Base-by-base conservation (phyloP, 1,140 invertebrate species). In the Cydia amplana region DNA sequence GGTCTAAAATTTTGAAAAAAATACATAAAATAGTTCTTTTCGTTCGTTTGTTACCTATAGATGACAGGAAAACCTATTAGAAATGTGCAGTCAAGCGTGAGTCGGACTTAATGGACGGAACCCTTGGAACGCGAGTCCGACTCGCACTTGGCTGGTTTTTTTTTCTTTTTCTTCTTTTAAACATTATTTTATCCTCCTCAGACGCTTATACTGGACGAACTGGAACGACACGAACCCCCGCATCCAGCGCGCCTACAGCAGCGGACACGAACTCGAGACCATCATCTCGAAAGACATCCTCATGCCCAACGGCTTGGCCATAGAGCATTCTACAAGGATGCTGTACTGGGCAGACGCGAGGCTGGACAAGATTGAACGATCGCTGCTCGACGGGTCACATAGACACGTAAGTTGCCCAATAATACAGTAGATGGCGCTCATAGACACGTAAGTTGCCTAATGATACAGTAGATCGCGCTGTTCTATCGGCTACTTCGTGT, bases 291-390 rank as follows among this genome's bases (percentile, higher is more conserved):
- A 94, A 4, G 95, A 96, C 60, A 97, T 98, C 80, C 93, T 95
- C 63, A 97, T 97, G 96, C 97, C 97, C 12, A 98, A 98, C 93
- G 96, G 95, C 1, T 85, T 97, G 25, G 95, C 96, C 0, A 85
- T 97, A 12, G 97, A 97, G 85, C 95, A 96, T 86, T 90, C 93
- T 46, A 94, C 95, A 7, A 94, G 95, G 76, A 95, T 96, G 84
- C 81, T 98, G 5, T 98, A 97, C 89, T 98, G 96, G 97, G 95
- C 95, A 1, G 97, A 98, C 89, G 95, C 96, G 0, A 93, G 96
- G 74, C 90, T 95, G 4, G 95, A 95, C 83, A 95, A 95, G 80
- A 96, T 98, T 73, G 96, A 97, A 91, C 93, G 96, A 40, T 94
- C 95, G 74, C 94, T 95, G 81, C 94, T 97, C 40, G 96, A 98